A percentile compares a stretch with the other conserved stretches of the same genome.
Evolutionary conservation across 1,140 invertebrate species (phyloP).

Genomic region (Sinella curviseta): DNA sequence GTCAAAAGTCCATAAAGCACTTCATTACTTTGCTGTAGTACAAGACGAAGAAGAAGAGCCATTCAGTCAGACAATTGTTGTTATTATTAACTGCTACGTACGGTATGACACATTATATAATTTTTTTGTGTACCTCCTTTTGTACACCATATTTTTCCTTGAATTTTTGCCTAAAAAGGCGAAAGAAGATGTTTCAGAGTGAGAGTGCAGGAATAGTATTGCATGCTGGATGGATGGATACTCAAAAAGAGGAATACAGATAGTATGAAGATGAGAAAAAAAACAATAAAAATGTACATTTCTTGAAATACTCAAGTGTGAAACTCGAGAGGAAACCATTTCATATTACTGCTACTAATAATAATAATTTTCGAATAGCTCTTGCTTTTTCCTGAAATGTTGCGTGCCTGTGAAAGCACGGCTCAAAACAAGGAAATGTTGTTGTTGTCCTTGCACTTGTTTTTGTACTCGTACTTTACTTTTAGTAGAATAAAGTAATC

Average conservation of each 20-base stretch:
- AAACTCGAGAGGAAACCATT: neutral
- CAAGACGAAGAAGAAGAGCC: no score
- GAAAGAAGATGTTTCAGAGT: neutral
- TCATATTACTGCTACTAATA: no score
- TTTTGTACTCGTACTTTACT: no score
- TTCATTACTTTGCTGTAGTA: neutral
- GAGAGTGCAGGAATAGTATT: neutral
- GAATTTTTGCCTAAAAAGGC: neutral
- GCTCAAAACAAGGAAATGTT: no score
- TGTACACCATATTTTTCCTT: neutral
- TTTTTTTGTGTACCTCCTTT: neutral
- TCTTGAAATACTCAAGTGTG: neutral
- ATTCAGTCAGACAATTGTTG: neutral
- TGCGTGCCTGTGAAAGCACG: no score
- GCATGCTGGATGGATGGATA: no score
- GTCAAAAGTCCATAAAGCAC: neutral
- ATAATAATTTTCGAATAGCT: no score
- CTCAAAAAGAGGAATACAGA: no score
- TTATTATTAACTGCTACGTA: neutral
- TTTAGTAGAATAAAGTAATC: no score
- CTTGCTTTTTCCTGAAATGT: no score
- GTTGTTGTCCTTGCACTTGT: no score
- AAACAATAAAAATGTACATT: neutral
- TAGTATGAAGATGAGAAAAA: neutral
- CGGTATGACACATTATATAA: neutral